Percentiles rank a stretch among this genome's conserved stretches.
These are phyloP conservation scores for Tipula lateralis DNA, from an alignment of 2,888 invertebrate genomes.

Conservation along the genomic window DNA sequence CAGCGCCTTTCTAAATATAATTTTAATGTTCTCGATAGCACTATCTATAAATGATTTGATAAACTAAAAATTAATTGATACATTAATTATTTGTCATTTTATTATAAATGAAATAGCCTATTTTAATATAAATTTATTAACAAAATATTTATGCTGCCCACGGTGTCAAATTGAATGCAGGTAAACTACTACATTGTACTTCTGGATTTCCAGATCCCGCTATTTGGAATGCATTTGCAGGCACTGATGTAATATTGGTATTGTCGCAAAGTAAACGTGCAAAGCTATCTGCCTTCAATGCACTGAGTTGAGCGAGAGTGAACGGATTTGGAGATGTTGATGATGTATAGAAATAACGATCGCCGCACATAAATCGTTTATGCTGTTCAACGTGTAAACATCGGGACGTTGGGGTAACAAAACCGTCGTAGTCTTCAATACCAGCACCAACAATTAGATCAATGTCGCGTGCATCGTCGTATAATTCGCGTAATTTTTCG, in stretches of 20 bases:
- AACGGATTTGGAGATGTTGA: slow-evolving; percentile 26
- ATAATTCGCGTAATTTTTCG: slow-evolving; percentile 47
- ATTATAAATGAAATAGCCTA: not conserved
- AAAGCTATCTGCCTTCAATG: slow-evolving; percentile 59
- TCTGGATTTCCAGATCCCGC: not conserved
- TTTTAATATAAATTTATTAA: not conserved
- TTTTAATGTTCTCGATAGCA: too few species aligned
- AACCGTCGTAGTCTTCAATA: slow-evolving; percentile 60
- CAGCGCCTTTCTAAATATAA: too few species aligned
- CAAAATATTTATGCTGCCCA: not conserved
- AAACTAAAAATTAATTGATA: not conserved
- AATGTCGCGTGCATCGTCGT: slow-evolving; percentile 53
- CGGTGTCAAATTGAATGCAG: not conserved
- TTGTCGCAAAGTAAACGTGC: slow-evolving; percentile 63
- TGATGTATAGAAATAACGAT: slow-evolving; percentile 67
- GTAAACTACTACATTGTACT: not conserved
- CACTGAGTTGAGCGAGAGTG: slow-evolving; percentile 51
- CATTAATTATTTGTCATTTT: not conserved
- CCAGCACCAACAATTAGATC: slow-evolving; percentile 72
- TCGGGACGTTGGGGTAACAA: slow-evolving; percentile 63
- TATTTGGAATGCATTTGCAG: slow-evolving; percentile 19
- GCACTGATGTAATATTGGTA: slow-evolving; percentile 55
- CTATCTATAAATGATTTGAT: too few species aligned
- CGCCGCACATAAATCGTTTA: slow-evolving; percentile 58
- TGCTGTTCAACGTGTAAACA: slow-evolving; percentile 72